Conservation (phyloP, 2,113 vertebrate species). For the Cacatua alba region DNA sequence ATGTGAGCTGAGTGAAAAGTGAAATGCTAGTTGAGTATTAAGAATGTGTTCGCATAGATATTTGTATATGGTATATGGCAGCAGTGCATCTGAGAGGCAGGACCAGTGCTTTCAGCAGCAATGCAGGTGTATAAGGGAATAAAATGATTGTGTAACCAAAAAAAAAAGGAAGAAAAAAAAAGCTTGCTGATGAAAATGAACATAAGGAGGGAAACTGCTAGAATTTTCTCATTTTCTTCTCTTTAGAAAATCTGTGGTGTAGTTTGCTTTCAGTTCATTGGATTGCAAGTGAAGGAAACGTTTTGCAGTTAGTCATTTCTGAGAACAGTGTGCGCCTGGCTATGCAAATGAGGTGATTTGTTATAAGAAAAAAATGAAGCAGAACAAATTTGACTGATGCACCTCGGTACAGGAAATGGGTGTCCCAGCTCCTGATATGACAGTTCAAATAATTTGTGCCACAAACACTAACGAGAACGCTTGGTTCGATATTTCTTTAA, state of each 20-base stretch:
- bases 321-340: background rate
- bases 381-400: background rate
- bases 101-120: background rate
- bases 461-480: background rate
- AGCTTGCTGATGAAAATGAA: background rate
- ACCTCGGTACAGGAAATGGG: background rate
- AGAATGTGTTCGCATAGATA: accelerated
- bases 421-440: background rate
- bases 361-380: background rate
- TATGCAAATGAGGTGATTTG: slow-evolving; percentile 18
- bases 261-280: background rate
- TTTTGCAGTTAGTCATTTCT: slow-evolving; percentile 11
- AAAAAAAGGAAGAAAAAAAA: background rate
- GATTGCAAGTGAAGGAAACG: background rate
- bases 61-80: background rate
- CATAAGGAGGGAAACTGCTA: background rate
- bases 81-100: background rate
- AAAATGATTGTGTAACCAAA: background rate
- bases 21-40: background rate
- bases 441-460: background rate
- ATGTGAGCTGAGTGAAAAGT: background rate
- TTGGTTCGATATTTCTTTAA: background rate
- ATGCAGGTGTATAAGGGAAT: background rate
- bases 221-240: background rate
- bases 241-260: background rate